Evolutionary conservation across 2,113 vertebrate species (phyloP).

Genomic region (Triplophysa siluroides): DNA sequence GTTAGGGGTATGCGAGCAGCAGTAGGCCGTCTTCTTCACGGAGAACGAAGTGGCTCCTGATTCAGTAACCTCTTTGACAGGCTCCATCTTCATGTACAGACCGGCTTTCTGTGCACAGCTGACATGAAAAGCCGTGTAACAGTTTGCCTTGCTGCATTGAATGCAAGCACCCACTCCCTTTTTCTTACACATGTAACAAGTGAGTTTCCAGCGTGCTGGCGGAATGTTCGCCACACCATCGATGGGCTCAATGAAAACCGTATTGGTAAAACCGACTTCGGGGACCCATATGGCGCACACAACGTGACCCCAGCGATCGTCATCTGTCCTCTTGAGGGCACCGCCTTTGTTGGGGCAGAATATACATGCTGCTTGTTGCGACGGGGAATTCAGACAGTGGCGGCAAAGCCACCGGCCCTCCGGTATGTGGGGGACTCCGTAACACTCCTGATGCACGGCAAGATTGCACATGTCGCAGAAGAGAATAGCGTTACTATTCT

Average conservation of each 20-base stretch:
- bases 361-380: conserved; percentile 87
- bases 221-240: conserved; percentile 96
- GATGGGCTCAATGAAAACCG: conserved; percentile 97
- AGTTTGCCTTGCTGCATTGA: conserved; percentile 96
- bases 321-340: conserved; percentile 97
- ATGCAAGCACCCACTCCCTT: conserved; percentile 95
- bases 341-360: conserved; percentile 97
- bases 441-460: conserved; percentile 98
- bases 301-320: conserved; percentile 97
- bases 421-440: conserved; percentile 95
- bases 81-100: conserved; percentile 97
- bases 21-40: conserved; percentile 96
- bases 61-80: conserved; percentile 80
- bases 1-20: conserved; percentile 89
- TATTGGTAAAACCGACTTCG: conserved; percentile 97
- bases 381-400: conserved; percentile 90
- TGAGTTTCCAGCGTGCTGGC: conserved; percentile 95
- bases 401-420: conserved; percentile 98
- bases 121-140: conserved; percentile 97
- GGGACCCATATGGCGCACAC: conserved; percentile 98
- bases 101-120: conserved; percentile 94
- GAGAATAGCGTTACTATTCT: conserved; percentile 96
- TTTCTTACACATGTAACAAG: conserved; percentile 98
- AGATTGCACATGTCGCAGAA: conserved; percentile 98
- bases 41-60: conserved; percentile 81